Percentiles rank a stretch among this genome's conserved stretches.
phyloP scores from a whole-genome alignment of 35 echinoderm and acorn worm species.

The Heliocidaris tuberculata region DNA sequence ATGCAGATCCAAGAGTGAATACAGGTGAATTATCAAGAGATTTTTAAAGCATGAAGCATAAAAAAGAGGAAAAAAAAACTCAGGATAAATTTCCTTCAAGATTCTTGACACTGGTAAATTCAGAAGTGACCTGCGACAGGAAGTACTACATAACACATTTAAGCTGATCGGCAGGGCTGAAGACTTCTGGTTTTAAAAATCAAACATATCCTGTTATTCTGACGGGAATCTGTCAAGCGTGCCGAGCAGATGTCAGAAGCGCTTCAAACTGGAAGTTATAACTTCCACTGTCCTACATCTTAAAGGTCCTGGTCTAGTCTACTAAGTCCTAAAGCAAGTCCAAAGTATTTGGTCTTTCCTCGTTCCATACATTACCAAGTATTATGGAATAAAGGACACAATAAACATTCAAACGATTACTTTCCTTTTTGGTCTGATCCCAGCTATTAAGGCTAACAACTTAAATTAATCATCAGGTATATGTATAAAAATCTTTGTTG shows the following conservation, averaged over 20 bases:
- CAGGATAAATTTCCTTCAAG: neutral
- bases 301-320: neutral
- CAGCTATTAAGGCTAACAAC: too few relatives aligned
- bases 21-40: neutral
- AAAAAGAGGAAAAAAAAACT: too few relatives aligned
- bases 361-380: too few relatives aligned
- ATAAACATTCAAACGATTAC: too few relatives aligned
- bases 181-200: neutral
- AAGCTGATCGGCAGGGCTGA: neutral
- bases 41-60: neutral
- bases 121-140: neutral
- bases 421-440: too few relatives aligned
- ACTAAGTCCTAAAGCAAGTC: too few relatives aligned
- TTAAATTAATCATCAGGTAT: too few relatives aligned
- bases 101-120: neutral
- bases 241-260: neutral
- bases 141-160: slow-evolving; percentile 17
- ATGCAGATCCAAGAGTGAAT: too few relatives aligned
- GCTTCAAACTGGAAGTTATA: neutral
- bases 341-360: too few relatives aligned
- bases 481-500: too few relatives aligned
- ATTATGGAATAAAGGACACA: too few relatives aligned
- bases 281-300: neutral
- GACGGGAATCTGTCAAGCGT: neutral
- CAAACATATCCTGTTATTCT: slow-evolving; percentile 36